These are phyloP conservation scores for Vannuccia rotundouncinata DNA, from an alignment of 2,888 invertebrate genomes.

Conservation along the genomic window DNA sequence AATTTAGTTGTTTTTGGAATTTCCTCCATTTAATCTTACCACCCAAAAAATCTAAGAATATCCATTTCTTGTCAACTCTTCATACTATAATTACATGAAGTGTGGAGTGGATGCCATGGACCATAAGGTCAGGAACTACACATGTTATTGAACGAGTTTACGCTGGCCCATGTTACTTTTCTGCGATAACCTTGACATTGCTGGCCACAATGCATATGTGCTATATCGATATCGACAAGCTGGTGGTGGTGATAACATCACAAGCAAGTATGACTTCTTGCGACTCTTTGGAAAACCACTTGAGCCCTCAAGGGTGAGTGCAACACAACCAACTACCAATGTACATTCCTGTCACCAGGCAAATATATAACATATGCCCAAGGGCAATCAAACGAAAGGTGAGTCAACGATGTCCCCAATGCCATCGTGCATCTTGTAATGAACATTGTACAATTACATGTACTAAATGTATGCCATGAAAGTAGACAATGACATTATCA, in stretches of 20 bases:
- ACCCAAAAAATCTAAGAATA: too few species aligned
- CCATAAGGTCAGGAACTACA: background rate
- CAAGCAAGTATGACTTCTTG: background rate
- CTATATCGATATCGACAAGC: too few species aligned
- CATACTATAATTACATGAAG: background rate
- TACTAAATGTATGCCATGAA: background rate
- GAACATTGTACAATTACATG: background rate
- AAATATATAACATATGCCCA: background rate
- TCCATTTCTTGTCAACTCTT: background rate
- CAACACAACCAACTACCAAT: conserved; percentile 1
- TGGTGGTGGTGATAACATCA: background rate
- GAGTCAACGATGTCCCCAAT: background rate
- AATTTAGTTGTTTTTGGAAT: background rate
- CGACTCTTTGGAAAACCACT: background rate
- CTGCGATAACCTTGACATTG: background rate
- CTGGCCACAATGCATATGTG: background rate
- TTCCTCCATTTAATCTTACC: background rate
- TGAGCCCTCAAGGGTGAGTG: too few species aligned
- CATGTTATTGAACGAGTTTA: background rate
- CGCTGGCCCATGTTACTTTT: too few species aligned
- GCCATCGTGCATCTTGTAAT: background rate
- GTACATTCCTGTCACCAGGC: background rate
- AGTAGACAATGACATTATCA: background rate
- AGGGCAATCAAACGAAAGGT: conserved; percentile 13
- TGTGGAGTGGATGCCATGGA: background rate